Percentiles rank a stretch among this genome's conserved stretches.
Evolutionary conservation across 1,140 invertebrate genomes (phyloP).

Genomic region (Propsilocerus akamusi): DNA sequence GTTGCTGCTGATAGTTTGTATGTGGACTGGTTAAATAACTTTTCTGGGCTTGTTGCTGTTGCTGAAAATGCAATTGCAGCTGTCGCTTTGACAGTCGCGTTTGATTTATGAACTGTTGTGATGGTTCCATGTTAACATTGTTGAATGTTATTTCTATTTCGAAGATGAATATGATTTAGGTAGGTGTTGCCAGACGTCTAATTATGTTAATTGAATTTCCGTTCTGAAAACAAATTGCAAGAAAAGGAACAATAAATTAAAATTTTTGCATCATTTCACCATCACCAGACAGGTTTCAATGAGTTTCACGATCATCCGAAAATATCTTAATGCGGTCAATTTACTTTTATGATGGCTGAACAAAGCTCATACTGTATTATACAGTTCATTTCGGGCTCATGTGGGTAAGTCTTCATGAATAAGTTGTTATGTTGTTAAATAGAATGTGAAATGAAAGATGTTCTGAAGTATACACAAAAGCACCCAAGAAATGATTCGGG

Average conservation of each 20-base stretch:
- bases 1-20: not conserved
- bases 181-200: not conserved
- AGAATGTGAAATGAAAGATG: too few species aligned
- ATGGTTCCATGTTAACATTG: constrained; percentile 1
- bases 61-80: not conserved
- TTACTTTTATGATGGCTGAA: not conserved
- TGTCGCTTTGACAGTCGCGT: not conserved
- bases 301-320: not conserved
- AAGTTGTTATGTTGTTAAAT: constrained; percentile 3
- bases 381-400: constrained; percentile 1
- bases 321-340: not conserved
- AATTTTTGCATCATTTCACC: not conserved
- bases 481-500: too few species aligned
- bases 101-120: constrained; percentile 3
- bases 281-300: not conserved
- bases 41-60: not conserved
- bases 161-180: not conserved
- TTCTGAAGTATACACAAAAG: too few species aligned
- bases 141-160: not conserved
- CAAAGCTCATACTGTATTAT: not conserved
- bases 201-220: not conserved
- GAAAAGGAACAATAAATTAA: not conserved
- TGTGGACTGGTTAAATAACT: not conserved
- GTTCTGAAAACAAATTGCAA: not conserved
- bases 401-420: not conserved